Conservation (phyloP, 2,888 invertebrate species). For the Harpalus rufipes region DNA sequence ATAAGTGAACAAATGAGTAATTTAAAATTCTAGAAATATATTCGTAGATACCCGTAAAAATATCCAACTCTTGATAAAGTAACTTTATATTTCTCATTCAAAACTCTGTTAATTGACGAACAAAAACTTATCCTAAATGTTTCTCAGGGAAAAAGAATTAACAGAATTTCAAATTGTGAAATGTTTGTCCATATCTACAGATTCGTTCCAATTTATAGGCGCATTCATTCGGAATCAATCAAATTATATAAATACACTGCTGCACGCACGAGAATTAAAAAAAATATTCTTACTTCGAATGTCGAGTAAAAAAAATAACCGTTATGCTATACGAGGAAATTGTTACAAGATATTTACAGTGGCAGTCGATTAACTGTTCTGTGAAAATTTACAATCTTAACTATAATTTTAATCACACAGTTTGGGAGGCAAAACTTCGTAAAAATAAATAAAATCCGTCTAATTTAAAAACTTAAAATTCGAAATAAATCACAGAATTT, state of each 20-base stretch:
- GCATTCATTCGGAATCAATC: slow-evolving; percentile 51
- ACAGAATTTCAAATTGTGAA: slow-evolving; percentile 44
- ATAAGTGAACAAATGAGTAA: slow-evolving; percentile 27
- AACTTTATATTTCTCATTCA: slow-evolving; percentile 15
- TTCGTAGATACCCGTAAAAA: slow-evolving; percentile 28
- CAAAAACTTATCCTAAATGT: not conserved
- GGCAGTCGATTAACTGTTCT: slow-evolving; percentile 54
- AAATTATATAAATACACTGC: slow-evolving; percentile 50
- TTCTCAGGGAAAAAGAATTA: not conserved
- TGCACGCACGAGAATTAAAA: slow-evolving; percentile 49
- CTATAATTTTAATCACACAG: slow-evolving; percentile 47
- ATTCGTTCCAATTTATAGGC: slow-evolving; percentile 26
- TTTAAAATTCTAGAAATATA: slow-evolving; percentile 35
- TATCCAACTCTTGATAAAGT: not conserved
- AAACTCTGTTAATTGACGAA: slow-evolving; percentile 37
- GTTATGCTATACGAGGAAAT: slow-evolving; percentile 55
- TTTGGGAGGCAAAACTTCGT: slow-evolving; percentile 34
- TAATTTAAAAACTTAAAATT: slow-evolving; percentile 42
- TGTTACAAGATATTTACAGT: slow-evolving; percentile 51
- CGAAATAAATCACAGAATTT: slow-evolving; percentile 52
- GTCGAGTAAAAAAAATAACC: slow-evolving; percentile 58
- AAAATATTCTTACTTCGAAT: slow-evolving; percentile 48
- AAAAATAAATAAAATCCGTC: slow-evolving; percentile 34
- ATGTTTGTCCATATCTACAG: slow-evolving; percentile 25
- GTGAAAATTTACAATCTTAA: slow-evolving; percentile 51